A percentile compares a stretch with the other conserved stretches of the same genome.
Evolutionary conservation across 2,113 vertebrate genomes (phyloP).

Genomic region (Macquaria ambigua): DNA sequence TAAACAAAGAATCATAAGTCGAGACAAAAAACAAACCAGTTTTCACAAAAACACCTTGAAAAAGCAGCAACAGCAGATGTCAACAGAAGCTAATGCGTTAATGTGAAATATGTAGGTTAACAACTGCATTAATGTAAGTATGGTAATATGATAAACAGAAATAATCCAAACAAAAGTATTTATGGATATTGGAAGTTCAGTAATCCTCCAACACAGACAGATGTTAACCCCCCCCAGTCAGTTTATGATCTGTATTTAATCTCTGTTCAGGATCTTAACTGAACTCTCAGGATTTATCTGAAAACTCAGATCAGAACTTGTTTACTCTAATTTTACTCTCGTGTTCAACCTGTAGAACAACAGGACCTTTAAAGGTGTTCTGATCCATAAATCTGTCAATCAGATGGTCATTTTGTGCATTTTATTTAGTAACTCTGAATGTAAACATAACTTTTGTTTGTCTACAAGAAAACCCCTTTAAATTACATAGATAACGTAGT

Average conservation of each 20-base stretch:
- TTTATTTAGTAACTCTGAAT: too few species aligned
- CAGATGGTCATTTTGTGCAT: too few species aligned
- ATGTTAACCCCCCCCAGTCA: conserved; percentile 41
- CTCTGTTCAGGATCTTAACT: neutral
- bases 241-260: conserved; percentile 54
- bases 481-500: too few species aligned
- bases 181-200: conserved; percentile 38
- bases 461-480: too few species aligned
- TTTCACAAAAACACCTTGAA: neutral
- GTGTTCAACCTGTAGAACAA: neutral
- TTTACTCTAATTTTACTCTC: neutral
- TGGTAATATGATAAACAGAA: conserved; percentile 50
- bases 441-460: too few species aligned
- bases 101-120: conserved; percentile 74
- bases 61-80: neutral
- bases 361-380: neutral
- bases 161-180: conserved; percentile 64
- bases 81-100: conserved; percentile 28
- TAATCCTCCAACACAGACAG: conserved; percentile 64
- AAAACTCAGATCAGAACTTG: neutral
- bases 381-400: neutral
- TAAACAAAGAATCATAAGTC: conserved; percentile 8
- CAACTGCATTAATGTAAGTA: conserved; percentile 64
- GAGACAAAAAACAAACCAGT: neutral
- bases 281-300: neutral